Conservation (phyloP, 1,140 invertebrate species). For the Bombus fervidus region DNA sequence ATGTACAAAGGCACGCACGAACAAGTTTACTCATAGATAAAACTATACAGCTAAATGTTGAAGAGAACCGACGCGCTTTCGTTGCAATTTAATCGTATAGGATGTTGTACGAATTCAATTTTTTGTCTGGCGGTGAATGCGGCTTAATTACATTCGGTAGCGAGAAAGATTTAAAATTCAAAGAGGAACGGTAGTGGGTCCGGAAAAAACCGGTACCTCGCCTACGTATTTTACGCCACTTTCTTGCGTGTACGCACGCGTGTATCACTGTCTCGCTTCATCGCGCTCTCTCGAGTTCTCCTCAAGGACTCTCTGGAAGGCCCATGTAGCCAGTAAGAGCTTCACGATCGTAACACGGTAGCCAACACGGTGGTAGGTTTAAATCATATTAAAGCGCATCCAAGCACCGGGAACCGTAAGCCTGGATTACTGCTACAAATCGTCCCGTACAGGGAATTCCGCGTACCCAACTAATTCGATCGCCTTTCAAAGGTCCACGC, state of each 20-base stretch:
- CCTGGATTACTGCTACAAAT: slow-evolving; percentile 61
- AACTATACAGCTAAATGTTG: slow-evolving; percentile 20
- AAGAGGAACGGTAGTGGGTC: slow-evolving; percentile 45
- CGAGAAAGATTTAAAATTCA: slow-evolving; percentile 61
- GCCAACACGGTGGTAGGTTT: slow-evolving; percentile 64
- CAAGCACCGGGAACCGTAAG: slow-evolving; percentile 57
- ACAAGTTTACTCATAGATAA: background rate
- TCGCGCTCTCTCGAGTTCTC: slow-evolving; percentile 29
- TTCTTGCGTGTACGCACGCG: slow-evolving; percentile 67
- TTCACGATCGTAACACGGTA: slow-evolving; percentile 64
- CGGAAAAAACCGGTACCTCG: slow-evolving; percentile 60
- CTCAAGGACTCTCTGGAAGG: slow-evolving; percentile 60
- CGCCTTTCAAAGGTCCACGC: slow-evolving; percentile 29
- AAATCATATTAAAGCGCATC: slow-evolving; percentile 70
- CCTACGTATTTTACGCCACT: slow-evolving; percentile 69
- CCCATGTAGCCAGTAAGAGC: slow-evolving; percentile 38
- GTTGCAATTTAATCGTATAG: slow-evolving; percentile 14
- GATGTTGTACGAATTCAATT: background rate
- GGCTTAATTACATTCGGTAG: slow-evolving; percentile 53
- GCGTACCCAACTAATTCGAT: slow-evolving; percentile 54
- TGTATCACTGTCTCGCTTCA: slow-evolving; percentile 34
- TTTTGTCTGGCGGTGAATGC: slow-evolving; percentile 12
- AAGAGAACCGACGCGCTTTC: background rate
- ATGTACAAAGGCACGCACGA: too few species aligned
- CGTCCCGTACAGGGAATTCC: slow-evolving; percentile 55